Evolutionary conservation across 2,888 invertebrate species (phyloP), one percentile per base, ranked within the genome.

Genomic region (Sesamia inferens): DNA sequence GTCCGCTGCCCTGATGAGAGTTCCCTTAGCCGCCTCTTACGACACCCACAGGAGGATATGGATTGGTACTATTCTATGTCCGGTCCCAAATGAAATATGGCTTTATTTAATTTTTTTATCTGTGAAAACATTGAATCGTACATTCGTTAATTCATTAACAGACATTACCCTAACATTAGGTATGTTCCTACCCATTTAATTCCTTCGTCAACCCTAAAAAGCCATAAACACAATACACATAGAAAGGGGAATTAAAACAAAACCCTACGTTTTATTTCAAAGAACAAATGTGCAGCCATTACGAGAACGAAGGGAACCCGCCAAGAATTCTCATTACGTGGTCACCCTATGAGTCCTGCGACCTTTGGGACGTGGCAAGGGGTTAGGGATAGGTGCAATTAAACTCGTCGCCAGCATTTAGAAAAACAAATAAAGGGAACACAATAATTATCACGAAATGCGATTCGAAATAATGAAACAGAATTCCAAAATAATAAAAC

Each of bases 261-360:
- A 69, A 76, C 74, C 70, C 74, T 11, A 66, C 79, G 77, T 87
- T 87, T 79, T 82, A 84, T 83, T 71, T 68, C 68, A 75, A 83
- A 85, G 80, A 85, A 86, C 81, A 88, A 90, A 90, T 87, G 88
- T 87, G 84, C 85, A 85, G 88, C 88, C 91, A 90, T 90, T 90
- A 89, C 86, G 88, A 24, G 82, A 85, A 87, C 85, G 57, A 74
- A 78, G 80, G 85, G 88, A 84, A 83, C 83, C 84, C 86, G 76
- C 87, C 85, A 89, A 89, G 92, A 90, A 91, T 91, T 91, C 91
- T 90, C 91, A 92, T 92, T 92, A 92, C 87, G 86, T 74, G 89
- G 78, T 84, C 69, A 77, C 87, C 85, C 86, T 63, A 74, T 31
- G 72, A 44, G 63, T 47, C 47, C 57, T 54, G 67, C 13, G 78